These are phyloP conservation scores for Gonioctena quinquepunctata DNA, from an alignment of 1,140 invertebrate genomes.

Conservation along the genomic window DNA sequence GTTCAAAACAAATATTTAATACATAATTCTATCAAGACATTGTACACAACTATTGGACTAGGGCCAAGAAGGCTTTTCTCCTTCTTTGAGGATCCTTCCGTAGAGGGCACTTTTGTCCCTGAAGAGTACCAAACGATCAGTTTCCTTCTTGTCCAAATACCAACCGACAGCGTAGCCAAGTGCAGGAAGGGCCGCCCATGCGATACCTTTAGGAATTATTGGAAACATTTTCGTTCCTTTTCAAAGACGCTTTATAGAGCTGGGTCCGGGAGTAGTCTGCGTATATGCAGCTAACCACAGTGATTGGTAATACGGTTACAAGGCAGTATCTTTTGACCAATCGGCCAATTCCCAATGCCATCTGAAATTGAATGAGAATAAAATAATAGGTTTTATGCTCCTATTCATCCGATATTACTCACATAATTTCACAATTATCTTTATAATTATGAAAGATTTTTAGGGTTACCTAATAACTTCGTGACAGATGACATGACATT, in stretches of 20 bases:
- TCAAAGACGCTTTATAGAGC: slow-evolving; percentile 65
- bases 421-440: background rate
- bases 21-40: too few species aligned
- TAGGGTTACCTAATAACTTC: background rate
- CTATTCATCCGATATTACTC: background rate
- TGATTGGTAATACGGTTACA: slow-evolving; percentile 67
- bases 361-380: slow-evolving; percentile 34
- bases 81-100: slow-evolving; percentile 66
- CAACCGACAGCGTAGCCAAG: slow-evolving; percentile 63
- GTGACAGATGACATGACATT: too few species aligned
- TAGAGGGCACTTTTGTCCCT: slow-evolving; percentile 79
- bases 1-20: too few species aligned
- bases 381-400: background rate
- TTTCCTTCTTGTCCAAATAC: slow-evolving; percentile 69
- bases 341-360: slow-evolving; percentile 45
- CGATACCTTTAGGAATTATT: slow-evolving; percentile 48
- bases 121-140: slow-evolving; percentile 68
- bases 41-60: slow-evolving; percentile 42
- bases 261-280: slow-evolving; percentile 71
- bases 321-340: slow-evolving; percentile 63
- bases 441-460: background rate
- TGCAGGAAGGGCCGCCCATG: slow-evolving; percentile 59
- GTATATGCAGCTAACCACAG: slow-evolving; percentile 63
- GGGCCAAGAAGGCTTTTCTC: slow-evolving; percentile 73
- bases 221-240: slow-evolving; percentile 54